Evolutionary conservation across 2,113 vertebrate genomes (phyloP), one percentile per base, ranked within the genome.

Genomic region (Pampusana beccarii): DNA sequence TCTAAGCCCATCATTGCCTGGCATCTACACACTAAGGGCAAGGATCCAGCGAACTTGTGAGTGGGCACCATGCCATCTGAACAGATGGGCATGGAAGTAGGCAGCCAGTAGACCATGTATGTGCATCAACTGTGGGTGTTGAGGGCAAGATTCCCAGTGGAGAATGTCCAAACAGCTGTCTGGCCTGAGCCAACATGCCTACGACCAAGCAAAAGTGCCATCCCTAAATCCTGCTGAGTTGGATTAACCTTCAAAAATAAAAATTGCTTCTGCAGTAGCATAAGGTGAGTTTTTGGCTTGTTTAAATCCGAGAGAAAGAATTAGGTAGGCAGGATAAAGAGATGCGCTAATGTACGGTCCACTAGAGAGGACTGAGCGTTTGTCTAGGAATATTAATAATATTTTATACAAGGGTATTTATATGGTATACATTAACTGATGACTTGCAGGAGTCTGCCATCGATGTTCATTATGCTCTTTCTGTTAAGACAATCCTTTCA

Each of bases 81-180:
- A 98, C 98, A 98, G 98, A 98, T 98, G 98, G 98, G 98, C 97
- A 98, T 97, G 97, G 97, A 98, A 98, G 98, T 98, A 98, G 97
- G 97, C 98, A 98, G 98, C 98, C 98, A 98, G 98, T 97, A 98
- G 98, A 98, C 98, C 98, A 98, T 98, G 98, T 98, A 98, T 98
- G 98, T 98, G 98, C 97, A 98, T 98, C 98, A 98, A 97, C 94
- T 97, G 97, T 98, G 98, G 98, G 98, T 98, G 98, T 98, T 98
- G 98, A 98, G 98, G 98, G 98, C 98, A 98, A 97, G 98, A 98
- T 98, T 98, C 98, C 98, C 98, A 98, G 97, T 98, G 98, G 98
- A 98, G 97, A 98, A 94, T 98, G 98, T 98, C 98, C 98, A 98
- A 98, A 98, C 98, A 98, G 98, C 98, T 98, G 98, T 98, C 98